Evolutionary conservation across 2,113 vertebrate genomes (phyloP).

Genomic region (Vidua macroura): DNA sequence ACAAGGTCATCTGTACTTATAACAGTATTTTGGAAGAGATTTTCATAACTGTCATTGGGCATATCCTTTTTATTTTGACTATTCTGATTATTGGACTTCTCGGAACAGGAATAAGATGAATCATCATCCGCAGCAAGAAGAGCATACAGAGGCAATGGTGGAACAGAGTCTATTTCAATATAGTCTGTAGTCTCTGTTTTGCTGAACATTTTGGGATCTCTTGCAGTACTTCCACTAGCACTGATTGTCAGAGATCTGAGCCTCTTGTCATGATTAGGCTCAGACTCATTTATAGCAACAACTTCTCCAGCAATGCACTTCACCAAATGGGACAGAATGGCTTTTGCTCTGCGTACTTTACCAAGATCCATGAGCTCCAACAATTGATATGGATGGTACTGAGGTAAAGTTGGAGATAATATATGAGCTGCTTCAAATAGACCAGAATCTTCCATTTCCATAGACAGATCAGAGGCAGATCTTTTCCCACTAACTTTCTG

Average conservation of each 20-base stretch:
- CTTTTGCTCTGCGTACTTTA: slow-evolving; percentile 91
- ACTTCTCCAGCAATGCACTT: slow-evolving; percentile 97
- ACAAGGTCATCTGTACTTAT: slow-evolving; percentile 70
- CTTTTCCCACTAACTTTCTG: slow-evolving; percentile 95
- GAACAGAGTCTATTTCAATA: slow-evolving; percentile 93
- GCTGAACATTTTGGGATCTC: slow-evolving; percentile 87
- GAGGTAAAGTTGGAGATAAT: slow-evolving; percentile 92
- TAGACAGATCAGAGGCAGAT: slow-evolving; percentile 82
- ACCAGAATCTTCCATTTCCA: slow-evolving; percentile 91
- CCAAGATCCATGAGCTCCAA: slow-evolving; percentile 97
- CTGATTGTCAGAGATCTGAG: slow-evolving; percentile 91
- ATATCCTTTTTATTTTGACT: slow-evolving; percentile 77
- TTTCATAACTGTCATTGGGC: slow-evolving; percentile 83
- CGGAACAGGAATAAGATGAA: slow-evolving; percentile 69
- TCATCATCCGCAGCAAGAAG: slow-evolving; percentile 93
- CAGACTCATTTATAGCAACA: slow-evolving; percentile 83
- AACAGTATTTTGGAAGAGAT: slow-evolving; percentile 84
- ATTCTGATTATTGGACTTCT: slow-evolving; percentile 75
- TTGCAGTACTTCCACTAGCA: slow-evolving; percentile 89
- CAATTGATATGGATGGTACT: slow-evolving; percentile 95
- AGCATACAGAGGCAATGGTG: slow-evolving; percentile 91
- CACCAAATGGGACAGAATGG: slow-evolving; percentile 94
- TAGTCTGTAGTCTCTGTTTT: slow-evolving; percentile 88
- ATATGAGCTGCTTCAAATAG: slow-evolving; percentile 95
- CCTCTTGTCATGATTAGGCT: slow-evolving; percentile 80